Evolutionary conservation across 2,797 vertebrate species (phyloP).

Genomic region (Chlorospingus flavigularis): DNA sequence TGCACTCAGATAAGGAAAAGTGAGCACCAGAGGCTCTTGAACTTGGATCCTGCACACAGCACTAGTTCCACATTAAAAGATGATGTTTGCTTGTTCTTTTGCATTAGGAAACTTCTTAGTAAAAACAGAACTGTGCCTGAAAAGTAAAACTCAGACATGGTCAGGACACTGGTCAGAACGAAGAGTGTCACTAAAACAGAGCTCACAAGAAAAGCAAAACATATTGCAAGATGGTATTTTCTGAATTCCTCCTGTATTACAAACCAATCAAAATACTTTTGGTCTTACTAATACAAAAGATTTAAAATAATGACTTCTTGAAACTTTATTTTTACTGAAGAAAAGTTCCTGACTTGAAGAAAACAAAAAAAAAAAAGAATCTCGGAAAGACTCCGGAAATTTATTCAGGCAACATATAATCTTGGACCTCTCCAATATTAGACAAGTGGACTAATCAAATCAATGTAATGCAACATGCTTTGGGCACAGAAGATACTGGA

Average conservation of each 20-base stretch:
- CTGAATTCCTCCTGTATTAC: not conserved
- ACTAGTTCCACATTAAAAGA: not conserved
- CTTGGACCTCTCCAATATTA: not conserved
- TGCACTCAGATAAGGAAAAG: not conserved
- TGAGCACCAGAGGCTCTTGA: not conserved
- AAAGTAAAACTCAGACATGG: not conserved
- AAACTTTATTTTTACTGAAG: not conserved
- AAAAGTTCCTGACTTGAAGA: not conserved
- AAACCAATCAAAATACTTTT: not conserved
- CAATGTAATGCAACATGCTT: not conserved
- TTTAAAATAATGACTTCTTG: not conserved
- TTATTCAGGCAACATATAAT: not conserved
- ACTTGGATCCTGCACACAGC: not conserved
- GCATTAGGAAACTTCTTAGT: not conserved
- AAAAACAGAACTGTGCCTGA: not conserved
- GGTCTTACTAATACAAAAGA: not conserved
- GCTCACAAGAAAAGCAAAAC: not conserved
- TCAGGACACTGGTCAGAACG: not conserved
- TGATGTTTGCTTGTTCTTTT: not conserved
- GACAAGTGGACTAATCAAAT: not conserved
- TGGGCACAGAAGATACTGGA: not conserved
- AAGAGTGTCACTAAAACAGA: not conserved
- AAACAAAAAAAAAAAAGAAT: not conserved
- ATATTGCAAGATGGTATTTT: not conserved
- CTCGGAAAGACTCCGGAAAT: not conserved